Evolutionary conservation across 2,888 invertebrate genomes (phyloP).

Genomic region (Capitulum mitella): DNA sequence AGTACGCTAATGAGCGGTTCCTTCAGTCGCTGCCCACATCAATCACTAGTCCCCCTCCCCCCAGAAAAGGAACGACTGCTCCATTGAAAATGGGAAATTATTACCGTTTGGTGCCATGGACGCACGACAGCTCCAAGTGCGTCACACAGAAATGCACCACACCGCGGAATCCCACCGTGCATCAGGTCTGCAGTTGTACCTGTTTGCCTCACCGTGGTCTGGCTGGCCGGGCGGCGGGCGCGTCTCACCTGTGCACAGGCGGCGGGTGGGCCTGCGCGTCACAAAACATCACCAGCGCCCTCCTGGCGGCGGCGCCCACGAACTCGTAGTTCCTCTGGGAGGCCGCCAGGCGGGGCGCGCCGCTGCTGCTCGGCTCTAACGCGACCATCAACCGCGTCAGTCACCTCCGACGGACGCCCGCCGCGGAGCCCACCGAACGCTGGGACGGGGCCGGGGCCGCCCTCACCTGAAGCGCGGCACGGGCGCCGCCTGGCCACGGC

Average conservation of each 20-base stretch:
- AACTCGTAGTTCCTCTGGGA: neutral
- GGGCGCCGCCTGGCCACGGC: constrained; percentile 39
- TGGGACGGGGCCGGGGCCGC: neutral
- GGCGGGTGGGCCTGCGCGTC: neutral
- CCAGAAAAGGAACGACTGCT: no score
- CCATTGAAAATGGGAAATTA: no score
- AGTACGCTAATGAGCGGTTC: no score
- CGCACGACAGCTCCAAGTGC: no score
- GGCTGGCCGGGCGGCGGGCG: no score
- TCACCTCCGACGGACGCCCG: constrained; percentile 30
- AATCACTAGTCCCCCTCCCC: no score
- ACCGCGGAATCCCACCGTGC: no score
- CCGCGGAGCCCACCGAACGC: constrained; percentile 27
- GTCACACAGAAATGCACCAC: no score
- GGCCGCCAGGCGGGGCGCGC: constrained; percentile 33
- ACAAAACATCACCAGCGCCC: neutral
- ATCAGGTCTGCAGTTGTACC: no score
- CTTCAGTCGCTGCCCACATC: no score
- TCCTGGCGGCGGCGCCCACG: neutral
- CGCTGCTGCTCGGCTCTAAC: constrained; percentile 39
- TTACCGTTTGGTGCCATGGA: no score
- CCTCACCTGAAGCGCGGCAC: constrained; percentile 38
- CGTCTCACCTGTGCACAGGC: neutral
- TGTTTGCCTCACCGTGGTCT: no score
- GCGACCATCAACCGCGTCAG: neutral